These are phyloP conservation scores for Araneus ventricosus DNA, from an alignment of 1,140 invertebrate genomes.

Conservation along the genomic window DNA sequence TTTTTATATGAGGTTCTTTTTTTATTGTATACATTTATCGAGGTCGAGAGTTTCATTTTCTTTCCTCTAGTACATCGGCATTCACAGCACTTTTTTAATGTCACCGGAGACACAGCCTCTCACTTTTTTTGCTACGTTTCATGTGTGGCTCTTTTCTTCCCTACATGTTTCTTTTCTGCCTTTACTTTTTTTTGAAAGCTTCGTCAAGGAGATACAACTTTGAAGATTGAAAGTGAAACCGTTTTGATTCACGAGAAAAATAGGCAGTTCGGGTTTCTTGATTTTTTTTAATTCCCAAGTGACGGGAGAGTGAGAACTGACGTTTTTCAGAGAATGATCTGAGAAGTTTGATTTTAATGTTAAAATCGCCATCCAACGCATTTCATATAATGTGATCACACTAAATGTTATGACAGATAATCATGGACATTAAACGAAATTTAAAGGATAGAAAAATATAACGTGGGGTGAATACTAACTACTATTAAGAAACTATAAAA, in stretches of 20 bases:
- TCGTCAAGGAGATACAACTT: slow-evolving; percentile 38
- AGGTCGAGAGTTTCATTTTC: slow-evolving; percentile 64
- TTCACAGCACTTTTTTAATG: slow-evolving; percentile 48
- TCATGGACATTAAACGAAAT: no score
- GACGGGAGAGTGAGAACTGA: background rate
- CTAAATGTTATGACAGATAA: no score
- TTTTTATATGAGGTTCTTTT: slow-evolving; percentile 24
- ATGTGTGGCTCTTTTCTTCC: background rate
- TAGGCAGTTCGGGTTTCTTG: background rate
- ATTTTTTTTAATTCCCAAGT: slow-evolving; percentile 16
- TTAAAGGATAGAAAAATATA: no score
- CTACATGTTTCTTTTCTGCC: background rate
- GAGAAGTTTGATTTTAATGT: background rate
- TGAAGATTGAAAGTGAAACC: slow-evolving; percentile 59
- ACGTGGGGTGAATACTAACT: no score
- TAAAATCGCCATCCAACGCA: no score
- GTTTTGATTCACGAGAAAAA: slow-evolving; percentile 29
- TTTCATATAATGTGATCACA: no score
- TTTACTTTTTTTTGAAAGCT: slow-evolving; percentile 7
- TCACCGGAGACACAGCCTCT: slow-evolving; percentile 7
- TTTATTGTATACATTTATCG: slow-evolving; percentile 53
- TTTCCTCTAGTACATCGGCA: slow-evolving; percentile 40
- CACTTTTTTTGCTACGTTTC: background rate
- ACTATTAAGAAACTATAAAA: no score
- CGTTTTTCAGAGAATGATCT: background rate